Evolutionary conservation across 2,113 vertebrate genomes (phyloP), one percentile per base, ranked within the genome.

Genomic region (Rhinogobius similis): DNA sequence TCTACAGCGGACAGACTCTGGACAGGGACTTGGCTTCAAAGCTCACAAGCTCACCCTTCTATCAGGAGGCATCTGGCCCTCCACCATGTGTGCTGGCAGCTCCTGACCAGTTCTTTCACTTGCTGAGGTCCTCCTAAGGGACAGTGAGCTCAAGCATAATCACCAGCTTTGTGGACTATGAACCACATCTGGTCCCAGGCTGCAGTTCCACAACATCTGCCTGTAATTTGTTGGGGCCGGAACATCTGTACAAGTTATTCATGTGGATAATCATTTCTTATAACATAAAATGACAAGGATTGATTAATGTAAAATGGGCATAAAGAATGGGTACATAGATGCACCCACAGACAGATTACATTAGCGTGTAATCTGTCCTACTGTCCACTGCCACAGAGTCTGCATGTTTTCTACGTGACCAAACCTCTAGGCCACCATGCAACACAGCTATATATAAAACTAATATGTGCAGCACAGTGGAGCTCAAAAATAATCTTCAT

Each of bases 71-170:
- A 70, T 18, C 29, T 62, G 6, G 21, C 44, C 8, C 27, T 52
- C 27, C 44, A 38, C 16, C 27, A n/a, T 18, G 43, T 32, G 16
- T 68, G 44, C 36, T 72, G 48, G 43, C 75, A 62, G 27, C 43
- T 53, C 27, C 26, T 48, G 26, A 70, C 39, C 3, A n/a, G n/a
- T n/a, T n/a, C n/a, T n/a, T n/a, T n/a, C n/a, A n/a, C n/a, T n/a
- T n/a, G n/a, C n/a, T n/a, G n/a, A n/a, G 32, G 63, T 13, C 29
- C 7, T 46, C 27, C 18, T 16, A 14, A 16, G 62, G 38, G 20
- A 56, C 46, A 18, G 46, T 43, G 26, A 70, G 55, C 48, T 52
- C 8, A 8, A 23, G 10, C 20, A 52, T 23, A 52, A 23, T 1
- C 20, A 52, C n/a, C 21, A 10, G 20, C 48, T 52, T 59, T n/a